phyloP scores from a whole-genome alignment of 2,797 vertebrate species.

The Pantherophis alleghaniensis region DNA sequence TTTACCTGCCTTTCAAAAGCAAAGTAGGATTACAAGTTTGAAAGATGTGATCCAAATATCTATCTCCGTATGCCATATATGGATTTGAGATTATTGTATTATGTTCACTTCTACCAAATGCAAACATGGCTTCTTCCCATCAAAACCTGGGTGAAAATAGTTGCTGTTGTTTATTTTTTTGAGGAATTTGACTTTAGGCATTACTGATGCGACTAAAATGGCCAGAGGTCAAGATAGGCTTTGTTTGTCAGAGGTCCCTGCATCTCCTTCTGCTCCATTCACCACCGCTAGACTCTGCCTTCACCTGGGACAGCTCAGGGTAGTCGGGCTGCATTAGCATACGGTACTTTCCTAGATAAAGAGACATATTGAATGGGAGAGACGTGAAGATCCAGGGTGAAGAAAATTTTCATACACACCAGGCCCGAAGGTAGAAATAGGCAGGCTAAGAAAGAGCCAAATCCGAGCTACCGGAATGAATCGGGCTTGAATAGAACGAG shows the following conservation, averaged over 20 bases:
- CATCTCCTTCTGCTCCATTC: neutral
- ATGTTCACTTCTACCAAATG: neutral
- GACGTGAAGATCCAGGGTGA: neutral
- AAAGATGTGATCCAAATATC: neutral
- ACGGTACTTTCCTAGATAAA: neutral
- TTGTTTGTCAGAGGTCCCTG: neutral
- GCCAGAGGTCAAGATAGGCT: neutral
- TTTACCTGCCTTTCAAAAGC: neutral
- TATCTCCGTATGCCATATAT: neutral
- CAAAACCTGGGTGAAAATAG: conserved; percentile 37
- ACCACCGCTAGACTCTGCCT: neutral
- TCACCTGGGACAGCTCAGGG: neutral
- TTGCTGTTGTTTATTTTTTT: conserved; percentile 1
- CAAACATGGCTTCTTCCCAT: neutral
- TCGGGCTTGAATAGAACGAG: neutral
- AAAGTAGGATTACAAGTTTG: neutral
- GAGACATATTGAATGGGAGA: neutral
- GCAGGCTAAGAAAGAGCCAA: neutral
- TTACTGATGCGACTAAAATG: conserved; percentile 40
- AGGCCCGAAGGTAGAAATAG: neutral
- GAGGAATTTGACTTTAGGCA: conserved; percentile 12
- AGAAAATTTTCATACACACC: neutral
- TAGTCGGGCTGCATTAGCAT: neutral
- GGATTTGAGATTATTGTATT: neutral
- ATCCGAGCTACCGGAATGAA: neutral